Conservation (phyloP, 2,888 invertebrate species). For the Aradus depressus region DNA sequence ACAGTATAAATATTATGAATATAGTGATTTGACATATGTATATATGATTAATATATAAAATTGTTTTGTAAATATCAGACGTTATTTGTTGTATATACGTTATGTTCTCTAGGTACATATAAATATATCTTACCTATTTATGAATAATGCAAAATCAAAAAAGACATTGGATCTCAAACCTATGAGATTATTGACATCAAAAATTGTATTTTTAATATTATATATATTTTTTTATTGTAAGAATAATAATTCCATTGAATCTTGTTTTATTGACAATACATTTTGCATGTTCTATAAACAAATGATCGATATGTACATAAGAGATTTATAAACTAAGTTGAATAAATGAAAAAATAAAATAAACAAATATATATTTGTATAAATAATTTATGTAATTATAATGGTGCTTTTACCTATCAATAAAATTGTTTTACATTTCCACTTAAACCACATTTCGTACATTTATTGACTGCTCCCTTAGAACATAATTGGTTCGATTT, state of each 20-base stretch:
- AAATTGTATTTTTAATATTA: slow-evolving; percentile 7
- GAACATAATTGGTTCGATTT: too few species aligned
- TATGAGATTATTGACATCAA: slow-evolving; percentile 8
- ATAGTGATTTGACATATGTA: slow-evolving; percentile 1
- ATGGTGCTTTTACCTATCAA: slow-evolving; percentile 16
- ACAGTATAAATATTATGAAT: slow-evolving; percentile 4
- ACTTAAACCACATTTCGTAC: too few species aligned
- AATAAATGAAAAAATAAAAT: slow-evolving; percentile 2
- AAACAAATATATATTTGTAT: slow-evolving; percentile 5
- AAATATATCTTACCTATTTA: slow-evolving; percentile 3
- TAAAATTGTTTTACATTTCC: slow-evolving; percentile 17
- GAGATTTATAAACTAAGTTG: slow-evolving; percentile 4
- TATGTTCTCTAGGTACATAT: not conserved
- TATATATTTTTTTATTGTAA: not conserved
- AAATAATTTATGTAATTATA: slow-evolving; percentile 14
- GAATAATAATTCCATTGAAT: not conserved
- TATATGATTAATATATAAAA: not conserved
- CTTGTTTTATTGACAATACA: not conserved
- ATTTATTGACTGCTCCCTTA: too few species aligned
- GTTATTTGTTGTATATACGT: slow-evolving; percentile 1
- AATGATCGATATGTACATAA: slow-evolving; percentile 11
- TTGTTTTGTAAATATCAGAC: slow-evolving; percentile 11
- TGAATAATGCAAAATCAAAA: slow-evolving; percentile 16
- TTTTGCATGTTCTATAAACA: not conserved
- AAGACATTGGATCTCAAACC: slow-evolving; percentile 18